A percentile compares a stretch with the other conserved stretches of the same genome.
phyloP scores from a whole-genome alignment of 2,797 vertebrate genomes.

The Orientallactaga sibirica region DNA sequence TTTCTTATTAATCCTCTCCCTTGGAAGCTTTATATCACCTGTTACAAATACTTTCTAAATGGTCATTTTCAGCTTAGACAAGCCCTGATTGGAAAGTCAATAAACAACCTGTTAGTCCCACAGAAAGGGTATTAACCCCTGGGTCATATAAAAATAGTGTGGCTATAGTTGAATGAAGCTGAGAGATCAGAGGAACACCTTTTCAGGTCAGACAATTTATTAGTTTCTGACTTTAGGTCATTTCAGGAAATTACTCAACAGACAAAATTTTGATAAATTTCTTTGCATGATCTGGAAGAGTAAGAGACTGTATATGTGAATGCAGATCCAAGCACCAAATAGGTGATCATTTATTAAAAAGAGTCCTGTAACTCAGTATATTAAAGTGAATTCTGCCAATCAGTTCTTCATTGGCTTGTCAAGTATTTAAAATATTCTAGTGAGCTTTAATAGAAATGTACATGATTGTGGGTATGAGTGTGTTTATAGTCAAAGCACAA shows the following conservation, averaged over 20 bases:
- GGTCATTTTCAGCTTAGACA: slow-evolving; percentile 51
- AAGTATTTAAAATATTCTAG: slow-evolving; percentile 12
- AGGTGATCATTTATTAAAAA: slow-evolving; percentile 8
- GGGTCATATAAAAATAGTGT: slow-evolving; percentile 60
- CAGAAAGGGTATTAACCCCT: slow-evolving; percentile 58
- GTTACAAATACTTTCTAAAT: slow-evolving; percentile 45
- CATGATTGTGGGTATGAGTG: background rate
- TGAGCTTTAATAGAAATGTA: background rate
- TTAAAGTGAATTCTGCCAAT: slow-evolving; percentile 20
- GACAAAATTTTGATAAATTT: slow-evolving; percentile 31
- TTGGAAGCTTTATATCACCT: background rate
- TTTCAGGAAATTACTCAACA: slow-evolving; percentile 37
- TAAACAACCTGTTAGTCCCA: slow-evolving; percentile 61
- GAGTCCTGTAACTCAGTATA: background rate
- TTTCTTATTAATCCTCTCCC: background rate
- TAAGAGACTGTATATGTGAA: background rate
- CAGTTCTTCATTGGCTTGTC: background rate
- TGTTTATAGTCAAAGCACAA: background rate
- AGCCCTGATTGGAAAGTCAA: slow-evolving; percentile 65
- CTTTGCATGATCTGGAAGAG: slow-evolving; percentile 14
- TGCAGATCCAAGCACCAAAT: background rate
- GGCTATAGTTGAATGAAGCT: slow-evolving; percentile 20
- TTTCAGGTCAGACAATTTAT: slow-evolving; percentile 65
- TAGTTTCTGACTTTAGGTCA: slow-evolving; percentile 37
- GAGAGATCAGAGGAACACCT: slow-evolving; percentile 31